Conservation (phyloP, 2,888 invertebrate genomes). For the Abrostola tripartita region DNA sequence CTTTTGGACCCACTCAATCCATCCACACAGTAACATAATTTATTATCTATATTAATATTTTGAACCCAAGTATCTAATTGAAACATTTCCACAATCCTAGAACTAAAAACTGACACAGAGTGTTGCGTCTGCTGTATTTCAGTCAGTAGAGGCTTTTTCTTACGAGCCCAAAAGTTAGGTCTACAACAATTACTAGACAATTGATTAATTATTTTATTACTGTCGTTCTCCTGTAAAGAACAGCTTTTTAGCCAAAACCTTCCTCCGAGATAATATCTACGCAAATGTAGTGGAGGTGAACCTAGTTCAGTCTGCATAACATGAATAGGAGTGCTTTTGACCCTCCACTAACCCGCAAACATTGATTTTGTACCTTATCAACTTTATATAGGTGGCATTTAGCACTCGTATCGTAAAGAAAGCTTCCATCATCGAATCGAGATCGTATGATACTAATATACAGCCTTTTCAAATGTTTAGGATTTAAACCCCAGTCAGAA, state of each 20-base stretch:
- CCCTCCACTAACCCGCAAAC: neutral
- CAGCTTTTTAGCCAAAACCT: neutral
- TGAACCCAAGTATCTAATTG: constrained; percentile 13
- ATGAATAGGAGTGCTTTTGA: neutral
- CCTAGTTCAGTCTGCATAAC: constrained; percentile 1
- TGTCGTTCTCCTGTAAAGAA: neutral
- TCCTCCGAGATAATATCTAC: neutral
- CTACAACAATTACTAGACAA: neutral
- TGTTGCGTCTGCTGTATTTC: neutral
- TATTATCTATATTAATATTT: constrained; percentile 4
- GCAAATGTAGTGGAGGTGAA: neutral
- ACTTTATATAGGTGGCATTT: neutral
- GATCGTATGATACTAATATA: constrained; percentile 4
- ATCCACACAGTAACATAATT: neutral
- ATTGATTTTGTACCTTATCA: neutral
- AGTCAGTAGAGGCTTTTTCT: neutral
- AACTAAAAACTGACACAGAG: neutral
- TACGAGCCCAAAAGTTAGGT: neutral
- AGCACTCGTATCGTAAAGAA: neutral
- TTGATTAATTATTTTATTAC: neutral
- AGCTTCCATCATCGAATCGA: constrained; percentile 2
- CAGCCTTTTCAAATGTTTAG: neutral
- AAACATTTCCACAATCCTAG: constrained; percentile 1
- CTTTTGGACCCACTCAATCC: constrained; percentile 3
- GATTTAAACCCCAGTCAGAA: neutral